A percentile compares a stretch with the other conserved stretches of the same genome.
Evolutionary conservation across 2,113 vertebrate genomes (phyloP).

Genomic region (Myocastor coypus): DNA sequence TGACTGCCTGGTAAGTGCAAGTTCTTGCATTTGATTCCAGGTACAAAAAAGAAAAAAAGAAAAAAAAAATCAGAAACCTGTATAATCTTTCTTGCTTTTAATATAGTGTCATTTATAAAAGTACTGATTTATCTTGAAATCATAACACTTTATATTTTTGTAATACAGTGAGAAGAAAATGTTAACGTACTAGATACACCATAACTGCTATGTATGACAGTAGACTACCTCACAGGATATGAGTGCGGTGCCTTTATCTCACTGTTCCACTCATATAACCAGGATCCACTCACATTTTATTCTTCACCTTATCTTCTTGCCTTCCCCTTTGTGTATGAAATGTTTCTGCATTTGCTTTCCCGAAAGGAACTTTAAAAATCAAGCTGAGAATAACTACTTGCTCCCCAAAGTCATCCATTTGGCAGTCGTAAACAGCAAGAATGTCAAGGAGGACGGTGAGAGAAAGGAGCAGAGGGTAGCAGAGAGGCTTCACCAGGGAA

Average conservation of each 20-base stretch:
- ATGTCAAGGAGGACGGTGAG: neutral
- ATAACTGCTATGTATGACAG: neutral
- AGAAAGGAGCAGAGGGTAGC: neutral
- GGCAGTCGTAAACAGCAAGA: neutral
- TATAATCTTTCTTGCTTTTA: neutral
- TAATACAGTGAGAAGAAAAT: neutral
- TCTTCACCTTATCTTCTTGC: neutral
- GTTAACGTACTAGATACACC: neutral
- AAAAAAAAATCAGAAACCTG: constrained; percentile 8
- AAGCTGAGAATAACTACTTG: neutral
- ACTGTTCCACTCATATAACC: neutral
- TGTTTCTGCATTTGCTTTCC: constrained; percentile 30
- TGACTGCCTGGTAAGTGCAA: too few relatives aligned
- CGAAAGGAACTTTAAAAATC: constrained; percentile 8
- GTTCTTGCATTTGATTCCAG: too few relatives aligned
- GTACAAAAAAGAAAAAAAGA: too few relatives aligned
- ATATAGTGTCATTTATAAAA: constrained; percentile 49
- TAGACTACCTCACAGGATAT: neutral
- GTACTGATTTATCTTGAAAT: neutral
- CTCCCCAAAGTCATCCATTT: neutral
- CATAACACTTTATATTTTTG: neutral
- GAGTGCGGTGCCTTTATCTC: neutral
- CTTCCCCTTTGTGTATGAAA: neutral
- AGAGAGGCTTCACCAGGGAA: neutral
- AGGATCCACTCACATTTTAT: neutral